Percentiles rank a stretch among this genome's conserved stretches.
Evolutionary conservation across 2,888 invertebrate genomes (phyloP).

Genomic region (Gonocerus acuteangulatus): DNA sequence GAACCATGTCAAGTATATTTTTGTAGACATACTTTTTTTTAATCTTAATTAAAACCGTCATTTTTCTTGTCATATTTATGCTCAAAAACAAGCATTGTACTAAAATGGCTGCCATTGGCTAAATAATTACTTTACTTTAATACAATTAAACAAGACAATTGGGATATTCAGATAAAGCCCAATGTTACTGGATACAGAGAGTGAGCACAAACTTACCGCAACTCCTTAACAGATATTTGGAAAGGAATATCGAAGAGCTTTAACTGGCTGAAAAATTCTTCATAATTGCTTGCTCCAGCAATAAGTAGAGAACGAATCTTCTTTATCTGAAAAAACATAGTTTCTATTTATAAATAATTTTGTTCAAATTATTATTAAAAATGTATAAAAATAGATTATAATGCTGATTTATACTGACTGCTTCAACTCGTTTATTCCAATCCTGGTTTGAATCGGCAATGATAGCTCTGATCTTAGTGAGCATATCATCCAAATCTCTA

Average conservation of each 20-base stretch:
- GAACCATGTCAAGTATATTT: too few relatives aligned
- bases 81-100: too few relatives aligned
- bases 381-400: neutral
- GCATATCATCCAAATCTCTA: conserved; percentile 73
- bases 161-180: too few relatives aligned
- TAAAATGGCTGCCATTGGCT: too few relatives aligned
- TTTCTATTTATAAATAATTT: neutral
- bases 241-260: conserved; percentile 74
- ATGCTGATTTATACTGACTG: conserved; percentile 49
- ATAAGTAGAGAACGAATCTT: conserved; percentile 74
- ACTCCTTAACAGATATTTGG: conserved; percentile 73
- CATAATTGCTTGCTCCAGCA: conserved; percentile 68
- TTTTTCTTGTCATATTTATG: too few relatives aligned
- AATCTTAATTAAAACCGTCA: too few relatives aligned
- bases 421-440: conserved; percentile 92
- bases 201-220: conserved; percentile 48
- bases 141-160: too few relatives aligned
- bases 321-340: conserved; percentile 59
- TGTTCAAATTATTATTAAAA: neutral
- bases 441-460: conserved; percentile 76
- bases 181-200: too few relatives aligned
- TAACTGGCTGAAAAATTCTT: conserved; percentile 65
- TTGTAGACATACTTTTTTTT: too few relatives aligned
- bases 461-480: conserved; percentile 63
- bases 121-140: too few relatives aligned